Percentiles rank a stretch among this genome's conserved stretches.
phyloP scores from a whole-genome alignment of 2,797 vertebrate genomes.

The Malacoctenus gilli region DNA sequence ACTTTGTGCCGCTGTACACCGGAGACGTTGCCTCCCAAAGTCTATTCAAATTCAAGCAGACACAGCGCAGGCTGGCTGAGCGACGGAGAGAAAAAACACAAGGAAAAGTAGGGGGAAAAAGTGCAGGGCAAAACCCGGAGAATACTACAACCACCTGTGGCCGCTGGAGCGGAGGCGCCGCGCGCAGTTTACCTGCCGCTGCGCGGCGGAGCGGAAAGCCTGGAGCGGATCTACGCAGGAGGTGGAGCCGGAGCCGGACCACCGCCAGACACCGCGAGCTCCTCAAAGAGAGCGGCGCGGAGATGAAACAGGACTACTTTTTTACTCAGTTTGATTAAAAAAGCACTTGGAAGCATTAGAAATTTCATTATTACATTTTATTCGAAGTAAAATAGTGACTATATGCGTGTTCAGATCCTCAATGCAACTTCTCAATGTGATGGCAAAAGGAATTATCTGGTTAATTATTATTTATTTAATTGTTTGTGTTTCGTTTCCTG shows the following conservation, averaged over 20 bases:
- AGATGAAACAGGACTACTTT: too few species aligned
- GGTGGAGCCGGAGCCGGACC: not conserved
- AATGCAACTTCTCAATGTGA: too few species aligned
- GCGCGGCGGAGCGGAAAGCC: slow-evolving; percentile 52
- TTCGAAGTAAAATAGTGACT: too few species aligned
- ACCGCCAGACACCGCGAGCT: too few species aligned
- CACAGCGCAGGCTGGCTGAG: slow-evolving; percentile 39
- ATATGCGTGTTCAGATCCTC: too few species aligned
- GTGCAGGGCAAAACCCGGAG: slow-evolving; percentile 74
- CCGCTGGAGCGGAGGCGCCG: slow-evolving; percentile 56
- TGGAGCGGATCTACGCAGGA: slow-evolving; percentile 36
- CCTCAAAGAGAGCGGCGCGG: too few species aligned
- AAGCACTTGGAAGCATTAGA: too few species aligned
- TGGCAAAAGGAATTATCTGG: too few species aligned
- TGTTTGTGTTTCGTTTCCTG: too few species aligned
- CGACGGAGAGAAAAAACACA: slow-evolving; percentile 32
- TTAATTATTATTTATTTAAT: too few species aligned
- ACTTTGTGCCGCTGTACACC: slow-evolving; percentile 51
- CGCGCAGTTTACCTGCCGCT: slow-evolving; percentile 67
- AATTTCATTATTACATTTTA: too few species aligned
- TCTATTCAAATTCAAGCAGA: slow-evolving; percentile 71
- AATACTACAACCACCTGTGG: slow-evolving; percentile 78
- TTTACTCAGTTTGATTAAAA: too few species aligned
- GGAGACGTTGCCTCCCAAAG: slow-evolving; percentile 72
- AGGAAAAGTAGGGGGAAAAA: slow-evolving; percentile 62